Conservation (phyloP, 1,140 invertebrate genomes). For the Sarcophaga bullata region DNA sequence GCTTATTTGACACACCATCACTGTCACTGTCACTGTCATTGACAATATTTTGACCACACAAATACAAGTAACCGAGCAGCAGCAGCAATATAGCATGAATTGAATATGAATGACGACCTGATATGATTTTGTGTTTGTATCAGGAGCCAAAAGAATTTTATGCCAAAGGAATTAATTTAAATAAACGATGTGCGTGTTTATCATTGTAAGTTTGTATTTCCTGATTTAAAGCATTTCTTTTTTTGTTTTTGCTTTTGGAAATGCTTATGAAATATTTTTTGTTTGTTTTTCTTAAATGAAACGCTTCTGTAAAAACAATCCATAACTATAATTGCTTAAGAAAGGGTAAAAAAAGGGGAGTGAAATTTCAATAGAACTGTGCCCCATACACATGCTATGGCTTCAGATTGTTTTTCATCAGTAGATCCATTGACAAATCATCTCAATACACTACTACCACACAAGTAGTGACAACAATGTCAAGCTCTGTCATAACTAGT, state of each 20-base stretch:
- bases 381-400: no score
- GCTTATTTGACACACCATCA: slow-evolving; percentile 34
- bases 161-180: slow-evolving; percentile 6
- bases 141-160: background rate
- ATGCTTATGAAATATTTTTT: background rate
- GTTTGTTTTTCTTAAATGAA: background rate
- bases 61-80: background rate
- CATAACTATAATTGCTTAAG: background rate
- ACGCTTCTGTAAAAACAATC: background rate
- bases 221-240: no score
- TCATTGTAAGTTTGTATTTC: no score
- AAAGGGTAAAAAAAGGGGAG: background rate
- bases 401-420: no score
- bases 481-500: no score
- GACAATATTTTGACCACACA: slow-evolving; percentile 20
- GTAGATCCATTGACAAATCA: no score
- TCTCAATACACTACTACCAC: no score
- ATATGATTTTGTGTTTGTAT: no score
- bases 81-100: background rate
- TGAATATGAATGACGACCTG: no score
- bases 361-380: no score
- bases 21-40: background rate
- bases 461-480: no score
- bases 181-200: background rate
- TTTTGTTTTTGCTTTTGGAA: no score